Conservation (phyloP, 2,797 vertebrate genomes). For the Macropus fuliginosus region DNA sequence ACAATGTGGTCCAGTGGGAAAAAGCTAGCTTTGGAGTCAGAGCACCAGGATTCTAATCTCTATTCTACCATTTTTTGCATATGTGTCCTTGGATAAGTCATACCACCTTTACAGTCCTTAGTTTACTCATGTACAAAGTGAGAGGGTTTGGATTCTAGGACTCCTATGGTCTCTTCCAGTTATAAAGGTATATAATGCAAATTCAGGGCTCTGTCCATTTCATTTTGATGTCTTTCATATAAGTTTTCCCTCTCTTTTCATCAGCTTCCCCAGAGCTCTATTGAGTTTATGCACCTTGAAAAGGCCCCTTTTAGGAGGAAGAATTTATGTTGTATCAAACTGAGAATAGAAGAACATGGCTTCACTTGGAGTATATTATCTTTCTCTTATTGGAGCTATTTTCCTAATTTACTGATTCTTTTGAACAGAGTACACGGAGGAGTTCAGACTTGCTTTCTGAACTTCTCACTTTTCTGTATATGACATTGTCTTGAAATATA, state of each 20-base stretch:
- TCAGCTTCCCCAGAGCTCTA: not conserved
- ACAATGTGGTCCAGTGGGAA: too few species aligned
- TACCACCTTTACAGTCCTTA: not conserved
- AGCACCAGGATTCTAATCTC: not conserved
- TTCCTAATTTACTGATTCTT: not conserved
- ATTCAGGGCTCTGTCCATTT: not conserved
- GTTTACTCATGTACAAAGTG: not conserved
- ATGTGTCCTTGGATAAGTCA: not conserved
- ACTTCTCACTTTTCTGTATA: too few species aligned
- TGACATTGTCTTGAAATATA: too few species aligned
- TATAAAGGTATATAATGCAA: not conserved
- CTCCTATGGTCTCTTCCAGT: not conserved
- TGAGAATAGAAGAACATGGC: not conserved
- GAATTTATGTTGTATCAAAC: not conserved
- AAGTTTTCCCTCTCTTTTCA: too few species aligned
- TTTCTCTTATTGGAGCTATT: not conserved
- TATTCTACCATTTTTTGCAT: not conserved
- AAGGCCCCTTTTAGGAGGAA: not conserved
- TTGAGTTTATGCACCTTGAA: constrained; percentile 29
- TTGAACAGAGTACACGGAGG: constrained; percentile 7
- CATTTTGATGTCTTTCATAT: not conserved
- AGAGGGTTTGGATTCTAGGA: not conserved
- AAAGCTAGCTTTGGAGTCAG: not conserved
- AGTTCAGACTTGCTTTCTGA: constrained; percentile 23
- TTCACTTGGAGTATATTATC: not conserved